phyloP scores from a whole-genome alignment of 2,113 vertebrate species.

The Perca fluviatilis region DNA sequence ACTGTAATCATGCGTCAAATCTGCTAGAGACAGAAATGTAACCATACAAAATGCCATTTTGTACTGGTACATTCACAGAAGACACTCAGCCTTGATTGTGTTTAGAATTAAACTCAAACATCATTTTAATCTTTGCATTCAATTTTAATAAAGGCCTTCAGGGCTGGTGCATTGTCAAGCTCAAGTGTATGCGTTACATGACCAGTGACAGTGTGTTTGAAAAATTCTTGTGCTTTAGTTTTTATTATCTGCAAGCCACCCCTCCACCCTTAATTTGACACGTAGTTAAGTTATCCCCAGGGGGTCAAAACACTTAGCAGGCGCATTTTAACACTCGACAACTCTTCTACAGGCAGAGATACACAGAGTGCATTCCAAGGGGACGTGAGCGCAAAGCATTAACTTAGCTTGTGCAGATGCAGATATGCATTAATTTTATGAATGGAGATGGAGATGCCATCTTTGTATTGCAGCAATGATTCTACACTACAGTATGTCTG shows the following conservation, averaged over 20 bases:
- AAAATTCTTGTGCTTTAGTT: conserved; percentile 41
- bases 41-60: neutral
- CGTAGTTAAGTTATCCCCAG: conserved; percentile 66
- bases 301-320: conserved; percentile 66
- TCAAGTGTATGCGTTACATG: conserved; percentile 21
- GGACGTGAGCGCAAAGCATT: conserved; percentile 17
- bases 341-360: conserved; percentile 45
- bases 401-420: conserved; percentile 30
- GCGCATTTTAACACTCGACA: conserved; percentile 45
- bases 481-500: neutral
- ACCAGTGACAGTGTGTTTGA: conserved; percentile 26
- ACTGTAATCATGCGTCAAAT: no score
- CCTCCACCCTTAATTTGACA: conserved; percentile 62
- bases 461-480: conserved; percentile 1
- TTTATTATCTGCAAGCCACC: conserved; percentile 62
- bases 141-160: conserved; percentile 73
- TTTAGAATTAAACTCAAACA: conserved; percentile 45
- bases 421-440: conserved; percentile 11
- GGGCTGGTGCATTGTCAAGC: conserved; percentile 29
- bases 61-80: conserved; percentile 1
- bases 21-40: no score
- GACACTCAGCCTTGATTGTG: conserved; percentile 16
- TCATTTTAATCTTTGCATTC: conserved; percentile 76
- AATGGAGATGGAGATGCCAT: conserved; percentile 13
- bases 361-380: conserved; percentile 37